Percentiles rank a stretch among this genome's conserved stretches.
These are phyloP conservation scores for Parotia lawesii DNA, from an alignment of 2,113 vertebrate species.

Conservation along the genomic window DNA sequence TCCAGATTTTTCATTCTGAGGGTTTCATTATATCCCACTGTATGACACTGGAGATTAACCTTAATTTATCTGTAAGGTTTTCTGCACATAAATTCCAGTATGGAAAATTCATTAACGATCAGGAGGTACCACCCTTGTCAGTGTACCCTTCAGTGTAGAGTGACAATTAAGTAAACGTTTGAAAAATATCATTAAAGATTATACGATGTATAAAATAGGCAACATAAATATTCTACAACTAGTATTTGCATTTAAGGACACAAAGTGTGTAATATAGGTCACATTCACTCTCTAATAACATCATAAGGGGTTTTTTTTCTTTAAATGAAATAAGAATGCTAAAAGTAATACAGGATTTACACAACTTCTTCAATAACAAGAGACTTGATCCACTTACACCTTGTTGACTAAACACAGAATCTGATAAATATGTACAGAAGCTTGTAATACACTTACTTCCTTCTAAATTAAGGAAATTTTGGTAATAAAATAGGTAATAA, in stretches of 20 bases:
- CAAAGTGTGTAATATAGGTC: neutral
- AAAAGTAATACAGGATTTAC: neutral
- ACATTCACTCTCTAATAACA: neutral
- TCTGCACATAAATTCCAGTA: neutral
- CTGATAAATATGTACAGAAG: neutral
- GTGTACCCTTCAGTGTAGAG: neutral
- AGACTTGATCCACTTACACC: neutral
- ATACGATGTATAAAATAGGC: neutral
- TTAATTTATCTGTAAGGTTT: neutral
- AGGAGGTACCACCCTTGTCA: neutral
- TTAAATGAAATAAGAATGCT: neutral
- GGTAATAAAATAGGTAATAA: neutral
- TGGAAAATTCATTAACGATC: neutral
- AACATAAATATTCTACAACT: neutral
- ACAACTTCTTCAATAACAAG: neutral
- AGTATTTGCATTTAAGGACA: conserved; percentile 2
- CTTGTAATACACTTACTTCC: neutral
- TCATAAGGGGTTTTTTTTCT: neutral
- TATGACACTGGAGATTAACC: neutral
- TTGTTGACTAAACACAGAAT: neutral
- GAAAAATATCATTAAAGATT: neutral
- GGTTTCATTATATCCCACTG: neutral
- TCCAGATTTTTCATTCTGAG: neutral
- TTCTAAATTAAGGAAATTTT: neutral
- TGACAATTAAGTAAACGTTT: neutral